These are phyloP conservation scores for Teleogryllus oceanicus DNA, from an alignment of 2,888 invertebrate species.

Conservation along the genomic window DNA sequence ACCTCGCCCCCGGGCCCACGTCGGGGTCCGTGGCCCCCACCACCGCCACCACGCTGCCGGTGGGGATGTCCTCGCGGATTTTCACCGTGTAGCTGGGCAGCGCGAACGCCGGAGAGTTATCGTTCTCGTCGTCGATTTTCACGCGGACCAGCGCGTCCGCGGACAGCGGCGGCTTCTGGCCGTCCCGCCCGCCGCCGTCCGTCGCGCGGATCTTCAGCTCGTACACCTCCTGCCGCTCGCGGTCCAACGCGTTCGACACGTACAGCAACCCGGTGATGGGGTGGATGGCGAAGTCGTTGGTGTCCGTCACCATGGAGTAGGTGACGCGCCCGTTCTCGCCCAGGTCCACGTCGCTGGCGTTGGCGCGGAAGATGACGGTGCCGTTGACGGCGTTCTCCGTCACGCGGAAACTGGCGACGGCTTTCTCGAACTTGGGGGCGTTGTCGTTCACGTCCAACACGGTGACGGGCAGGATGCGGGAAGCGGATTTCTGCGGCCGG, in stretches of 20 bases:
- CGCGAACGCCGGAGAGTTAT: conserved; percentile 79
- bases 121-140: conserved; percentile 85
- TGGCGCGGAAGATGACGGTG: conserved; percentile 77
- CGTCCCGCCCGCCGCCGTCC: conserved; percentile 62
- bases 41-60: conserved; percentile 80
- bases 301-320: conserved; percentile 71
- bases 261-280: conserved; percentile 69
- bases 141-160: conserved; percentile 81
- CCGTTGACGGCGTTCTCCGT: conserved; percentile 83
- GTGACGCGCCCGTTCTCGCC: conserved; percentile 75
- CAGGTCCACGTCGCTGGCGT: conserved; percentile 79
- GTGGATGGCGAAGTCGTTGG: conserved; percentile 75
- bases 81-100: conserved; percentile 72
- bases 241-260: conserved; percentile 74
- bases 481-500: conserved; percentile 72
- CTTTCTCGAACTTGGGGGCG: conserved; percentile 78
- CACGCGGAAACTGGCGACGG: conserved; percentile 76
- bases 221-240: conserved; percentile 79
- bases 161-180: conserved; percentile 55
- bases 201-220: conserved; percentile 74
- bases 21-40: conserved; percentile 83
- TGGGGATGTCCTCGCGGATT: conserved; percentile 86
- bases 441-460: conserved; percentile 90
- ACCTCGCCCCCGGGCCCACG: conserved; percentile 72
- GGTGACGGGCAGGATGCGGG: conserved; percentile 71